A percentile compares a stretch with the other conserved stretches of the same genome.
These are phyloP conservation scores for Asbolus verrucosus DNA, from an alignment of 1,140 invertebrate species.

Conservation along the genomic window DNA sequence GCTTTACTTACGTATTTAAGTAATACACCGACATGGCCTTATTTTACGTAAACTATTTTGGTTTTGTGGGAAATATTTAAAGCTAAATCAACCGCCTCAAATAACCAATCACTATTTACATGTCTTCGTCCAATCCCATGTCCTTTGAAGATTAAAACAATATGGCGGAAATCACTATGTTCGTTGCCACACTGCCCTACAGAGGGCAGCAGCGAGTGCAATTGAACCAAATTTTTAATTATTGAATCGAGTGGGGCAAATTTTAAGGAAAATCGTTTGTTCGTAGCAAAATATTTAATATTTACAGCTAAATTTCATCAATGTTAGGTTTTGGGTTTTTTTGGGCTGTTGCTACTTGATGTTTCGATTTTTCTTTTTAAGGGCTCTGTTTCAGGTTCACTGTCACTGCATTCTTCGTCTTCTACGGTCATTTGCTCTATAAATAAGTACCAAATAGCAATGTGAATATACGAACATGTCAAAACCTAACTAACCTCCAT, in stretches of 20 bases:
- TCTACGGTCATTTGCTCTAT: not conserved
- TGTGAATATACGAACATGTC: too few relatives aligned
- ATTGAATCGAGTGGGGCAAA: too few relatives aligned
- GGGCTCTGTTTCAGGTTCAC: conserved; percentile 43
- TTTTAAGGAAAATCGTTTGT: too few relatives aligned
- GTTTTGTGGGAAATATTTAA: conserved; percentile 35
- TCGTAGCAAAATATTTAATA: too few relatives aligned
- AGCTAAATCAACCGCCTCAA: conserved; percentile 40
- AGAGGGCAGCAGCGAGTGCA: conserved; percentile 6
- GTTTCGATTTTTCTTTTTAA: not conserved
- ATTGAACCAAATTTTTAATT: not conserved
- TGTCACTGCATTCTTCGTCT: conserved; percentile 9
- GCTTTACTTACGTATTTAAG: conserved; percentile 46
- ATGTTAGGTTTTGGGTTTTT: conserved; percentile 2
- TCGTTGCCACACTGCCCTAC: too few relatives aligned
- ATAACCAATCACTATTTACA: conserved; percentile 52
- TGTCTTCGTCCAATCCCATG: conserved; percentile 44
- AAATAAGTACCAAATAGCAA: not conserved
- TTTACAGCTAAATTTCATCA: not conserved
- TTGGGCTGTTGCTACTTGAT: not conserved
- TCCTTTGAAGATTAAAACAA: conserved; percentile 25
- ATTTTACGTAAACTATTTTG: not conserved
- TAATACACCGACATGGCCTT: conserved; percentile 44
- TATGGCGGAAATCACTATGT: not conserved
- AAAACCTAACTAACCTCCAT: too few relatives aligned